Evolutionary conservation across 2,797 vertebrate genomes (phyloP).

Genomic region (Pempheris klunzingeri): DNA sequence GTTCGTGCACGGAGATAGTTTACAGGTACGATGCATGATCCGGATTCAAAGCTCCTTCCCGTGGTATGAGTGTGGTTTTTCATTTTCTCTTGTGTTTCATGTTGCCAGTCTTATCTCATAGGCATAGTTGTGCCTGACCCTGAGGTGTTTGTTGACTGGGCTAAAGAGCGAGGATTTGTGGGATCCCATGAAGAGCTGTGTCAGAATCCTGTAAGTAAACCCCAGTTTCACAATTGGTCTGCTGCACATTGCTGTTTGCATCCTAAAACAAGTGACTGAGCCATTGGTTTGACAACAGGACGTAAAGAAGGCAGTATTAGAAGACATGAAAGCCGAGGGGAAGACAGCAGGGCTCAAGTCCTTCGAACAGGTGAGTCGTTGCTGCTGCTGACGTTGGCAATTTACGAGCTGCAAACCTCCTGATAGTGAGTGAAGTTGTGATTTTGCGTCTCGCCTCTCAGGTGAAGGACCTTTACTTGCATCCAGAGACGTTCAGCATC

Average conservation of each 20-base stretch:
- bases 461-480: slow-evolving; percentile 85
- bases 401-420: not conserved
- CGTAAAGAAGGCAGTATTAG: slow-evolving; percentile 82
- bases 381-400: no score
- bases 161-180: slow-evolving; percentile 80
- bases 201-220: slow-evolving; percentile 83
- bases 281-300: slow-evolving; percentile 72
- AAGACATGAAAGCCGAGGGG: slow-evolving; percentile 83
- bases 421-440: not conserved
- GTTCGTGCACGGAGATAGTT: slow-evolving; percentile 88
- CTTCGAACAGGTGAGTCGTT: slow-evolving; percentile 84
- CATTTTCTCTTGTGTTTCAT: slow-evolving; percentile 4
- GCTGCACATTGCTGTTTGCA: not conserved
- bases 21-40: slow-evolving; percentile 77
- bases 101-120: slow-evolving; percentile 82
- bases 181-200: slow-evolving; percentile 86
- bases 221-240: not conserved
- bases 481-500: slow-evolving; percentile 84
- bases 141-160: slow-evolving; percentile 85
- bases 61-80: not conserved
- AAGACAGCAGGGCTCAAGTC: slow-evolving; percentile 87
- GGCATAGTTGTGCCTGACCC: slow-evolving; percentile 87
- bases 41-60: not conserved
- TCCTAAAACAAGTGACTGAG: not conserved
- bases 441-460: slow-evolving; percentile 37